A percentile compares a stretch with the other conserved stretches of the same genome.
phyloP scores from a whole-genome alignment of 2,888 invertebrate species.

The Nycteola revayana region DNA sequence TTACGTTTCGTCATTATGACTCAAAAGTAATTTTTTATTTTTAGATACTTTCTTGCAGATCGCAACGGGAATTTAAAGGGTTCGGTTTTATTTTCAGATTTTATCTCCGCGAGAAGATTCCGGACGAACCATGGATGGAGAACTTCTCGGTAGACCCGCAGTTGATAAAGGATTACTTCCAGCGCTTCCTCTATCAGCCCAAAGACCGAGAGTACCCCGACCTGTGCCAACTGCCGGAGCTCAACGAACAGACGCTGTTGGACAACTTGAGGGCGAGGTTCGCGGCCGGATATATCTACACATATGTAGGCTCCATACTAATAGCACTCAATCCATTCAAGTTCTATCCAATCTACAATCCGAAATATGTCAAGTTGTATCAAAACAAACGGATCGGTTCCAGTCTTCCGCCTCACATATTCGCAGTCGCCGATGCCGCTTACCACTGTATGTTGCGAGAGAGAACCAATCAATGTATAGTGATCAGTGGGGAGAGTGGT shows the following conservation, averaged over 20 bases:
- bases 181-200: slow-evolving; percentile 94
- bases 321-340: slow-evolving; percentile 97
- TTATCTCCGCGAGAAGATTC: slow-evolving; percentile 93
- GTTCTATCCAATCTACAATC: slow-evolving; percentile 98
- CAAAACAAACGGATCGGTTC: slow-evolving; percentile 95
- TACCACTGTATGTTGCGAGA: slow-evolving; percentile 97
- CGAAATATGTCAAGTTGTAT: slow-evolving; percentile 97
- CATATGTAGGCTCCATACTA: slow-evolving; percentile 96
- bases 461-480: slow-evolving; percentile 94
- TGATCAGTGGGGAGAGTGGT: slow-evolving; percentile 97
- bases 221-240: slow-evolving; percentile 96
- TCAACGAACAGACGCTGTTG: slow-evolving; percentile 95
- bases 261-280: slow-evolving; percentile 95
- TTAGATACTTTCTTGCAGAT: slow-evolving; percentile 24
- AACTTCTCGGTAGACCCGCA: slow-evolving; percentile 95
- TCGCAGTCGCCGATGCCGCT: slow-evolving; percentile 96
- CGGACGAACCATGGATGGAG: slow-evolving; percentile 93
- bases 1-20: slow-evolving; percentile 55
- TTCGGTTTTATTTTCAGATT: slow-evolving; percentile 82
- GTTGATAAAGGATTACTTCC: slow-evolving; percentile 95
- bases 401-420: slow-evolving; percentile 97
- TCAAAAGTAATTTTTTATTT: slow-evolving; percentile 60
- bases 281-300: slow-evolving; percentile 96
- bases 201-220: slow-evolving; percentile 97
- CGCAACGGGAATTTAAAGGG: slow-evolving; percentile 9